These are phyloP conservation scores for Siniperca scherzeri DNA, from an alignment of 2,797 vertebrate species.

Conservation along the genomic window DNA sequence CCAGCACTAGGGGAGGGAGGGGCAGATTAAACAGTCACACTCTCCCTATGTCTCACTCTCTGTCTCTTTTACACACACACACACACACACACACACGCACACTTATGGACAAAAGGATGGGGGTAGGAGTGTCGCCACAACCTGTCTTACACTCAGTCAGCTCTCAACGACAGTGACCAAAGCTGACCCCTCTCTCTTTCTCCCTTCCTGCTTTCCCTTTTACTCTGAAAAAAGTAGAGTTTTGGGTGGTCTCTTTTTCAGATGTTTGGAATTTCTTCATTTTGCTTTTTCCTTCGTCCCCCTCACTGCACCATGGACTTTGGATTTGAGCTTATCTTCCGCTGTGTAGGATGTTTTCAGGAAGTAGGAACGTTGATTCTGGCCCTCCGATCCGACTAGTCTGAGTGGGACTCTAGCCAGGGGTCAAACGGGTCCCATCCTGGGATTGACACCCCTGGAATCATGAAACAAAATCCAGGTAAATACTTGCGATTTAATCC, in stretches of 20 bases:
- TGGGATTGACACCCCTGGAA: slow-evolving; percentile 54
- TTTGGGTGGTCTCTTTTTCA: not conserved
- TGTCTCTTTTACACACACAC: slow-evolving; percentile 59
- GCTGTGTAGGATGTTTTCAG: slow-evolving; percentile 68
- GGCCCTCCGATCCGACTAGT: slow-evolving; percentile 50
- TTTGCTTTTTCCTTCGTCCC: slow-evolving; percentile 11
- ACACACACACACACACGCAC: slow-evolving; percentile 47
- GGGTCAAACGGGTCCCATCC: slow-evolving; percentile 51
- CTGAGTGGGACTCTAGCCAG: slow-evolving; percentile 46
- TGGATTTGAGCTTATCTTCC: slow-evolving; percentile 49
- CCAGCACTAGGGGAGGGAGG: slow-evolving; percentile 57
- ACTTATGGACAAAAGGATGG: slow-evolving; percentile 64
- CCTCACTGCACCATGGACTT: slow-evolving; percentile 54
- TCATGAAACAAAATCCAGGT: slow-evolving; percentile 80
- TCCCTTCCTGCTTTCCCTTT: slow-evolving; percentile 17
- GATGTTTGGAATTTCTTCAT: slow-evolving; percentile 28
- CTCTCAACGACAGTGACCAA: slow-evolving; percentile 44
- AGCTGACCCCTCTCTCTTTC: slow-evolving; percentile 46
- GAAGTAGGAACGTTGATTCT: slow-evolving; percentile 56
- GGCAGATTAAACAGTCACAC: slow-evolving; percentile 81
- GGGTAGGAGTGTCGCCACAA: slow-evolving; percentile 66
- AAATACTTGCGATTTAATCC: slow-evolving; percentile 49
- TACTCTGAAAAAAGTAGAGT: slow-evolving; percentile 14
- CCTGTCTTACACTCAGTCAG: slow-evolving; percentile 49
- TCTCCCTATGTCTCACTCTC: slow-evolving; percentile 72